Base-by-base conservation (phyloP, 2,113 vertebrate genomes). In the Blennius ocellaris region DNA sequence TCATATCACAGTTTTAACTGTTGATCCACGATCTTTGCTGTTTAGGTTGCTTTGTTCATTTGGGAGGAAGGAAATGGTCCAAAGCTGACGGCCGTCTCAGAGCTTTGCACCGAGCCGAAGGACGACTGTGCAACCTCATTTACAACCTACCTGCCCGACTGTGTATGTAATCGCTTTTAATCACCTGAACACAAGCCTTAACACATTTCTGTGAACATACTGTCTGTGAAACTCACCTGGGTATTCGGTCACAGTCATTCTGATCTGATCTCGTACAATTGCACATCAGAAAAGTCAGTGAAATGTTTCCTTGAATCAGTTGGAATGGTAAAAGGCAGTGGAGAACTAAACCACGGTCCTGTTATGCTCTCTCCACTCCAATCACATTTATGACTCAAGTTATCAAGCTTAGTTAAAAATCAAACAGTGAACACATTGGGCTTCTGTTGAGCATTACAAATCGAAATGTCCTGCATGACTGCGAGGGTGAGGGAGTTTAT, bases 41-140 rank as follows among this genome's bases (percentile, higher is more conserved):
- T 78, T 40, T 39, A 98, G 96, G 94, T 97, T 88, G 94, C 96
- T 5, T 87, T 98, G 43, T 97, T 95, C 69, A 94, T 98, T 83
- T 97, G 96, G 95, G 94, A 97, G 69, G 94, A 93, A 52, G 96
- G 96, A 6, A 85, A 86, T 2, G 96, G 95, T n/a, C 93, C 92
- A 12, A 81, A 91, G 72, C 93, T 98, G 54, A 96, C 95, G 3
- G 64, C 91, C 1, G 95, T 96, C 53, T 90, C 93, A 3, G 95
- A 96, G 83, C 93, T 98, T 58, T 98, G 96, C 62, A 80, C 16
- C 57, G 81, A 0, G 6, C 59, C 41, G 56, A 86, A 11, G 82
- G 84, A 90, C 54, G 8, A 83, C 65, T 96, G 95, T 83, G 93
- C 90, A 11, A 95, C 94, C 8, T 87, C 87, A 0, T 95, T 96